Evolutionary conservation across 2,113 vertebrate genomes (phyloP).

Genomic region (Scatophagus argus): DNA sequence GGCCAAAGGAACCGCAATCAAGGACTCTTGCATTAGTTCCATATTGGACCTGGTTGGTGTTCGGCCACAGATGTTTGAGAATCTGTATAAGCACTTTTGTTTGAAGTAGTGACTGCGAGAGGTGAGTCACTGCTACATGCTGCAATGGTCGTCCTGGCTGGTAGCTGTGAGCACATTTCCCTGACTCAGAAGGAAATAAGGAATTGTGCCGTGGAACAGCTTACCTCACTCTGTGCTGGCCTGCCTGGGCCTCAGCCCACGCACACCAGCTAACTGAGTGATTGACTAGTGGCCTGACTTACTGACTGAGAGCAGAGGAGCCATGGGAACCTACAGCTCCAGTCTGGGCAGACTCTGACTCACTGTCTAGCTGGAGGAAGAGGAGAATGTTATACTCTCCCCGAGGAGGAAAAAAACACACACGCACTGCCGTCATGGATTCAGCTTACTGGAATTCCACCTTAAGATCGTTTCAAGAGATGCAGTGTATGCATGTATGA

Average conservation of each 20-base stretch:
- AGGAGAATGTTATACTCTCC: conserved; percentile 50
- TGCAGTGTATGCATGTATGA: background rate
- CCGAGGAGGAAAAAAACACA: conserved; percentile 31
- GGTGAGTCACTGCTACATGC: conserved; percentile 54
- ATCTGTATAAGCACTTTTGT: conserved; percentile 25
- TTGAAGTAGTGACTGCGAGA: conserved; percentile 6
- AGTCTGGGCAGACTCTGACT: conserved; percentile 74
- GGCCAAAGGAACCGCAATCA: conserved; percentile 22
- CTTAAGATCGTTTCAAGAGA: conserved; percentile 3
- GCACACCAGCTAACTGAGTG: conserved; percentile 57
- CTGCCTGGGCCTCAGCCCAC: conserved; percentile 65
- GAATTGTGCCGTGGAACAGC: conserved; percentile 75
- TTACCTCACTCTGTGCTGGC: conserved; percentile 75
- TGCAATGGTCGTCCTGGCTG: conserved; percentile 36
- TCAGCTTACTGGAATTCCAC: conserved; percentile 24
- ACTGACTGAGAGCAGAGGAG: conserved; percentile 56
- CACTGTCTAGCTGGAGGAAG: conserved; percentile 75
- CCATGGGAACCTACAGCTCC: conserved; percentile 72
- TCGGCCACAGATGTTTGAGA: conserved; percentile 38
- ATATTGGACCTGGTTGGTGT: conserved; percentile 17
- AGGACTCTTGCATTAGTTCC: conserved; percentile 27
- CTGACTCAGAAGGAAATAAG: conserved; percentile 73
- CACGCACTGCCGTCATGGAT: conserved; percentile 7
- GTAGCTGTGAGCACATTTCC: conserved; percentile 55
- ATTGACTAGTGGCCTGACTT: conserved; percentile 59